Evolutionary conservation across 1,140 invertebrate species (phyloP).

Genomic region (Augochlora pura): DNA sequence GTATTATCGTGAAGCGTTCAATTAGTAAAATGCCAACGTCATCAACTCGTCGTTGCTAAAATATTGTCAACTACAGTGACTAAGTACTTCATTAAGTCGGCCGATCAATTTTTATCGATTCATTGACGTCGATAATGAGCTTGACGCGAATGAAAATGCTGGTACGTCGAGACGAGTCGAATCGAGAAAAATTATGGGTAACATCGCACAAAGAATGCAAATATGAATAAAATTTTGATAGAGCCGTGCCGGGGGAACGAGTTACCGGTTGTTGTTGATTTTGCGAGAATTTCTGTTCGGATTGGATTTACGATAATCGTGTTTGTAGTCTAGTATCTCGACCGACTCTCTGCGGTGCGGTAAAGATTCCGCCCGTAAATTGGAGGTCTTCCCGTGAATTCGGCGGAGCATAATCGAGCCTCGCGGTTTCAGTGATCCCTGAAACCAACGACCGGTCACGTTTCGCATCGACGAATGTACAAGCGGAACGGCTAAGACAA

Average conservation of each 20-base stretch:
- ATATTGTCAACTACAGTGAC: too few species aligned
- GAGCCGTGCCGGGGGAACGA: background rate
- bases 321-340: background rate
- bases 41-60: too few species aligned
- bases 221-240: background rate
- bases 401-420: slow-evolving; percentile 48
- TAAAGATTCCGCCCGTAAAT: slow-evolving; percentile 42
- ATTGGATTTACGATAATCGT: background rate
- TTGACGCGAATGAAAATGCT: too few species aligned
- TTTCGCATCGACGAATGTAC: slow-evolving; percentile 51
- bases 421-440: slow-evolving; percentile 62
- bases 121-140: too few species aligned
- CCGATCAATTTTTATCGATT: too few species aligned
- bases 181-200: background rate
- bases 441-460: slow-evolving; percentile 63
- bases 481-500: slow-evolving; percentile 59
- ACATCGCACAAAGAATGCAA: background rate
- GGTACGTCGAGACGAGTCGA: background rate
- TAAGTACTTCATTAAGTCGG: too few species aligned
- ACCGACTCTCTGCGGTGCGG: background rate
- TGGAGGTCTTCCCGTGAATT: slow-evolving; percentile 43
- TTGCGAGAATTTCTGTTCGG: background rate
- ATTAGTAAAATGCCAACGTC: too few species aligned
- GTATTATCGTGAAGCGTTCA: too few species aligned
- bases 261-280: background rate